Evolutionary conservation across 1,140 invertebrate species (phyloP).

Genomic region (Drosophila gunungcola): DNA sequence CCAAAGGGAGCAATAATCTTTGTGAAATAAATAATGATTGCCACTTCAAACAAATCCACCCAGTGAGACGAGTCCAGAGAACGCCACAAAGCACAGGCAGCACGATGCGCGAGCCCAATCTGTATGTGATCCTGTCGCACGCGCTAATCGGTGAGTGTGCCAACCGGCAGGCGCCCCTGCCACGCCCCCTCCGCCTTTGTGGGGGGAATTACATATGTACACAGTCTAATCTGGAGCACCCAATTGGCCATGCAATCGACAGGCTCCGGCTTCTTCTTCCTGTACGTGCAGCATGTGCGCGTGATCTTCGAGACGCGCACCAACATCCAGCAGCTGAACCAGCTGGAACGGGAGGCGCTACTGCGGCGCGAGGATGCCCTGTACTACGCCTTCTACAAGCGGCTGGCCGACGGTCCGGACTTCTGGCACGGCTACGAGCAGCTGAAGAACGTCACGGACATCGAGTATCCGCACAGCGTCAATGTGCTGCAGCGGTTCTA

Average conservation of each 20-base stretch:
- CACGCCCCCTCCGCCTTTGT: background rate
- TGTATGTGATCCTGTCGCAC: constrained; percentile 74
- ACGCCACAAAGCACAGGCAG: constrained; percentile 13
- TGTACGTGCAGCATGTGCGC: constrained; percentile 81
- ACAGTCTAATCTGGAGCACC: background rate
- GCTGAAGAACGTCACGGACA: constrained; percentile 74
- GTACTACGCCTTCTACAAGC: constrained; percentile 83
- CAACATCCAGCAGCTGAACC: constrained; percentile 71
- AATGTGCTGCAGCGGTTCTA: constrained; percentile 80
- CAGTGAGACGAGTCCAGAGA: constrained; percentile 29
- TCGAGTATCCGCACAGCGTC: constrained; percentile 79
- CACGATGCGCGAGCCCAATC: constrained; percentile 74
- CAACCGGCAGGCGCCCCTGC: constrained; percentile 5
- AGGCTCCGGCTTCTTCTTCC: constrained; percentile 82
- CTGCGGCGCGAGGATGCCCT: constrained; percentile 78
- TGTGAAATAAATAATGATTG: constrained; percentile 57
- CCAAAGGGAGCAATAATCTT: constrained; percentile 6
- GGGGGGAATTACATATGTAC: background rate
- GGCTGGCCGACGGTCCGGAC: constrained; percentile 66
- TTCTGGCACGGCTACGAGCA: constrained; percentile 77
- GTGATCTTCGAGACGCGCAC: constrained; percentile 77
- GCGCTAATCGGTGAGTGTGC: constrained; percentile 73
- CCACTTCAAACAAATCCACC: constrained; percentile 3
- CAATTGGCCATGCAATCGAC: no score
- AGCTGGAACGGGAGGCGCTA: constrained; percentile 73